Conservation (phyloP, 2,888 invertebrate genomes). For the Gasteruption jaculator region DNA sequence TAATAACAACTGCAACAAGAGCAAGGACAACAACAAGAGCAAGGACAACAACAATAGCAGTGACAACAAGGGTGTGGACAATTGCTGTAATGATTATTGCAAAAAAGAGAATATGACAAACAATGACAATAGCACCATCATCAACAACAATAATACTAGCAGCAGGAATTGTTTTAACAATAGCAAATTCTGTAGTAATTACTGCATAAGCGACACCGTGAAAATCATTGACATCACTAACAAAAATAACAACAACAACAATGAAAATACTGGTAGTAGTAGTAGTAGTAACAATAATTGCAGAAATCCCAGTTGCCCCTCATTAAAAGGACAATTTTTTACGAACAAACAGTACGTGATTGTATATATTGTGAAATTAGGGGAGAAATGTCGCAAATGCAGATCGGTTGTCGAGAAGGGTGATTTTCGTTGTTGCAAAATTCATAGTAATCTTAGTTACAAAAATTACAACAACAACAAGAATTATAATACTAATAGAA, state of each 20-base stretch:
- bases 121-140: neutral
- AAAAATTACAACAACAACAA: conserved; percentile 1
- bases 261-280: neutral
- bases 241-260: conserved; percentile 1
- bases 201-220: neutral
- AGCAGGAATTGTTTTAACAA: neutral
- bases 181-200: neutral
- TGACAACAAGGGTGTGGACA: neutral
- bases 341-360: neutral
- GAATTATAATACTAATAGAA: neutral
- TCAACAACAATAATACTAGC: neutral
- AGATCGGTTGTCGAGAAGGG: neutral
- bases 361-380: neutral
- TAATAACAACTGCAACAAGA: neutral
- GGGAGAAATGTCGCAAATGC: neutral
- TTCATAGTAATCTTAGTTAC: too few relatives aligned
- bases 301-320: neutral
- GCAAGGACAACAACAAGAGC: too few relatives aligned
- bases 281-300: neutral
- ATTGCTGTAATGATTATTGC: too few relatives aligned
- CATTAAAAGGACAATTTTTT: neutral
- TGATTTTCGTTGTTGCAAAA: too few relatives aligned
- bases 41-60: neutral
- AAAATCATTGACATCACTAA: neutral
- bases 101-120: neutral